Base-by-base conservation (phyloP, 2,113 vertebrate genomes). In the Tragelaphus scriptus region DNA sequence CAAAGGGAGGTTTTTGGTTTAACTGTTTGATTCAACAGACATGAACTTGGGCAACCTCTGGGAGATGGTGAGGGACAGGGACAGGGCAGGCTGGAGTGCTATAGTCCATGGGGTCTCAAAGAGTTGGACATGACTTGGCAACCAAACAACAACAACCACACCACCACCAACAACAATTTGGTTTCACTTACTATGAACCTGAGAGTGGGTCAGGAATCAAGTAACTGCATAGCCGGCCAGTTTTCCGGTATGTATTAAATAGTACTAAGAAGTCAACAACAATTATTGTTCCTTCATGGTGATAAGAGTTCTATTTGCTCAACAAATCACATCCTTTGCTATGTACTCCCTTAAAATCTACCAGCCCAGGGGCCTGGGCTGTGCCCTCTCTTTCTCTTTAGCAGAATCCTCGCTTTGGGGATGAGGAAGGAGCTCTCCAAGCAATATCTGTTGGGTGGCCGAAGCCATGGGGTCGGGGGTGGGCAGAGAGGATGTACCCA, bases 401-500 rank as follows among this genome's bases (percentile, higher is more conserved):
- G 58, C 30, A 6, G 44, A 49, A 3, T 25, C 3, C n/a, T 40
- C 4, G 49, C 40, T 30, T 30, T 5, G 3, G 36, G n/a, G 6
- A 23, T 6, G 53, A 88, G 25, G 9, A 58, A 55, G 25, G 49
- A 61, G 26, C n/a, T 36, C 47, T 68, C 23, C 30, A 23, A 86
- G 32, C 21, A 61, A 16, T 61, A 71, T 32, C 16, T 16, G 19
- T 32, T 1, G 0, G 53, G 53, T 1, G 21, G 56, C 16, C 0
- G 6, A 30, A 51, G 86, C 25, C 32, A 2, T 13, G 13, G 40
- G 3, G 8, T 44, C 11, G 23, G 21, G 8, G 23, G 2, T 2
- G 0, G 16, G 30, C 36, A 2, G 32, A 5, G 1, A 1, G 21
- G 26, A 32, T 2, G 77, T 30, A 96, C 98, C 98, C 98, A 99